Evolutionary conservation across 2,797 vertebrate genomes (phyloP).

Genomic region (Enoplosus armatus): DNA sequence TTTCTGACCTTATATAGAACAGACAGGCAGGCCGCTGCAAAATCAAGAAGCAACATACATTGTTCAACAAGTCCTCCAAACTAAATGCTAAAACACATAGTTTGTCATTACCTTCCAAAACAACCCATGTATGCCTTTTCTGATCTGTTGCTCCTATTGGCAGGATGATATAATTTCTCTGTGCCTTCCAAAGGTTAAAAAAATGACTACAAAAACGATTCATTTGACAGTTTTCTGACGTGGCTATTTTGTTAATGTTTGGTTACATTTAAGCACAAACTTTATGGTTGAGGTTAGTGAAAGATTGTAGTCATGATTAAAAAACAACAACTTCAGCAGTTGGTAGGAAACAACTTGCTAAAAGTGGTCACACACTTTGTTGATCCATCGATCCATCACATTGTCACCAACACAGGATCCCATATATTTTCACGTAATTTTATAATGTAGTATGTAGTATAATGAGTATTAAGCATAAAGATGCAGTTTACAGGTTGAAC

Average conservation of each 20-base stretch:
- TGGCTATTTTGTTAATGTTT: background rate
- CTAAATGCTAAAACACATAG: background rate
- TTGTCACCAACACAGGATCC: background rate
- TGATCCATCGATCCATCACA: background rate
- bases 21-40: slow-evolving; percentile 14
- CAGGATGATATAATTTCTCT: background rate
- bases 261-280: background rate
- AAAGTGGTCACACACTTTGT: background rate
- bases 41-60: background rate
- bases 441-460: too few species aligned
- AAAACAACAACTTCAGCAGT: background rate
- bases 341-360: background rate
- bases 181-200: background rate
- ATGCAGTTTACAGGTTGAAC: too few species aligned
- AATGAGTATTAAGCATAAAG: background rate
- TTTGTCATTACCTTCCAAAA: slow-evolving; percentile 1
- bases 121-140: background rate
- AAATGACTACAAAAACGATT: background rate
- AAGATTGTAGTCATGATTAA: background rate
- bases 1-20: slow-evolving; percentile 38
- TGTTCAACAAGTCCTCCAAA: slow-evolving; percentile 13
- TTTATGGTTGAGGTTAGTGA: background rate
- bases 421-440: background rate
- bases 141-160: background rate
- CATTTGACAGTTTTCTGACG: background rate